Conservation (phyloP, 2,797 vertebrate species). For the Lacerta agilis region DNA sequence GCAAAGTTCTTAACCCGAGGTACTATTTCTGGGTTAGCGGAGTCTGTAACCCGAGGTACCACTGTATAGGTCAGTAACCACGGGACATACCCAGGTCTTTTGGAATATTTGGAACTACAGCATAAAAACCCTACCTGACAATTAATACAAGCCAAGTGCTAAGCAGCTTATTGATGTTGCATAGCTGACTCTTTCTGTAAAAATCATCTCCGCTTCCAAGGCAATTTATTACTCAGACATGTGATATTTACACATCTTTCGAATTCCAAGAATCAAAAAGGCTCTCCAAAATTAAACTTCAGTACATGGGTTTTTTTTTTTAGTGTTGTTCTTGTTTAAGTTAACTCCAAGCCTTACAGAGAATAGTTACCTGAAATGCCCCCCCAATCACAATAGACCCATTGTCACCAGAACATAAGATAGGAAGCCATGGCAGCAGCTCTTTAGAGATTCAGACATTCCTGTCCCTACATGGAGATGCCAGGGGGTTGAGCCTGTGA, state of each 20-base stretch:
- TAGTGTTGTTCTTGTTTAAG: not conserved
- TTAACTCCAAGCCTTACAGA: constrained; percentile 26
- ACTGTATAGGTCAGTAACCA: not conserved
- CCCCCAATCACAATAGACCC: not conserved
- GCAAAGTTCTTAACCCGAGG: too few species aligned
- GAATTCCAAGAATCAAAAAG: constrained; percentile 39
- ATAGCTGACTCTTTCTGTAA: constrained; percentile 38
- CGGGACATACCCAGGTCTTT: constrained; percentile 24
- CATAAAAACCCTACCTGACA: constrained; percentile 57
- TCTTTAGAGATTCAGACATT: too few species aligned
- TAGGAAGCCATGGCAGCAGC: too few species aligned
- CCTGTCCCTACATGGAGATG: too few species aligned
- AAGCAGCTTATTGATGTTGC: constrained; percentile 47
- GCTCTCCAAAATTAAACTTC: constrained; percentile 14
- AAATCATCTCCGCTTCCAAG: constrained; percentile 49
- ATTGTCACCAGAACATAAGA: not conserved
- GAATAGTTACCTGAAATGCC: constrained; percentile 18
- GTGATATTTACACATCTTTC: constrained; percentile 50
- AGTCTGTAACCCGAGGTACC: too few species aligned
- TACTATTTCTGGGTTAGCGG: too few species aligned
- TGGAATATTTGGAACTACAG: constrained; percentile 51
- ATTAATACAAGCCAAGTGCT: constrained; percentile 52
- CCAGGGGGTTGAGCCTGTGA: too few species aligned
- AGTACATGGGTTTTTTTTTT: constrained; percentile 44
- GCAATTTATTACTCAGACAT: constrained; percentile 35